Evolutionary conservation across 2,113 vertebrate genomes (phyloP), one percentile per base, ranked within the genome.

Genomic region (Seriola dumerili): DNA sequence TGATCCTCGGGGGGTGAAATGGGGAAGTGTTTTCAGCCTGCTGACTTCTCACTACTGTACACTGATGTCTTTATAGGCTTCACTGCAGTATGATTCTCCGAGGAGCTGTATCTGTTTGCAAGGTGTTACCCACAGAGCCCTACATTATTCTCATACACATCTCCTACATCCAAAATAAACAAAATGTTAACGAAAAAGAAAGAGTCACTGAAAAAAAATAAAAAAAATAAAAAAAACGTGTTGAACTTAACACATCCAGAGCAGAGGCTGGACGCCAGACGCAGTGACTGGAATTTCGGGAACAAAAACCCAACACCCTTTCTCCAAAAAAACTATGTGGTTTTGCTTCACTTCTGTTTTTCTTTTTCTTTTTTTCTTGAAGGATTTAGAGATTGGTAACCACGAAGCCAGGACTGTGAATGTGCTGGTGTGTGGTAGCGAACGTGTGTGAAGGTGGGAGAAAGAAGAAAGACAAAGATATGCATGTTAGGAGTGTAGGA

Each of bases 241-340:
- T 57, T 40, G 44, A 78, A 80, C 8, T 71, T 62, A 14, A 65
- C 44, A 76, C 50, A 71, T 83, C 48, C 52, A 23, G 17, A 83
- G 83, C 66, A 59, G 25, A 73, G 87, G 76, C 79, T 63, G 66
- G 29, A 48, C 4, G 59, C 58, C 63, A 88, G 83, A 59, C 25
- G 59, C 57, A 36, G 57, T 77, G 67, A 87, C 83, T 55, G 62
- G 85, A 88, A 72, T 91, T 83, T 85, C 50, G 55, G 78, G 57
- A 87, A 88, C 34, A 73, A 81, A 42, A 88, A 89, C 70, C 65
- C 78, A 23, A 71, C 57, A 81, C 21, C 44, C 78, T 50, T 50
- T 89, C 72, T 68, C 25, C 25, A 55, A 83, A 75, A 83, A 89
- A 83, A 64, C 29, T 23, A 48, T 67, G 77, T 72, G 84, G 42